phyloP scores from a whole-genome alignment of 2,113 vertebrate species.

The Chamaea fasciata region DNA sequence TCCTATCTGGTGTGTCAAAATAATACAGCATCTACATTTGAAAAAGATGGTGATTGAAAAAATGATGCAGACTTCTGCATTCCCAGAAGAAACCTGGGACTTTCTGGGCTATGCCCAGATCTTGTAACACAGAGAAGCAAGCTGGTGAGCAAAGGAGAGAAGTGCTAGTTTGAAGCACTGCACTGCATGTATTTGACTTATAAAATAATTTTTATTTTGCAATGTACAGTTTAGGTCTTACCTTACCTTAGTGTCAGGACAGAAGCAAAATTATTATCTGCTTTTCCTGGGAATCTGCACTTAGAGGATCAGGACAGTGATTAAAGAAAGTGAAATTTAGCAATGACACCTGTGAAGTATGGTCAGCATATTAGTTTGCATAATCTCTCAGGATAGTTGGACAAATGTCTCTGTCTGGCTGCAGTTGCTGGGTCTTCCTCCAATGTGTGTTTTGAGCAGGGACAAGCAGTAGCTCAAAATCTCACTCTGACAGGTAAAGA shows the following conservation, averaged over 20 bases:
- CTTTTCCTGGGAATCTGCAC: not conserved
- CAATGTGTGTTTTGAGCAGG: not conserved
- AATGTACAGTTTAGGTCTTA: not conserved
- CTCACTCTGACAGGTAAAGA: not conserved
- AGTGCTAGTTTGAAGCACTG: not conserved
- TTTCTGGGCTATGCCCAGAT: rapidly evolving
- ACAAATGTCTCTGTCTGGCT: not conserved
- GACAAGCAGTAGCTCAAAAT: not conserved
- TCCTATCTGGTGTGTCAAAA: not conserved
- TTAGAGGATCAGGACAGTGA: not conserved
- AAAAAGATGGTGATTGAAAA: not conserved
- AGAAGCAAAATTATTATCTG: not conserved
- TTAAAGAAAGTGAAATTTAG: not conserved
- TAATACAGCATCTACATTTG: too few relatives aligned
- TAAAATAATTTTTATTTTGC: not conserved
- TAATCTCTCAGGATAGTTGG: not conserved
- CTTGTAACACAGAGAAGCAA: not conserved
- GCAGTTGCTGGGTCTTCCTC: not conserved
- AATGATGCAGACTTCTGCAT: not conserved
- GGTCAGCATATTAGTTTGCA: not conserved
- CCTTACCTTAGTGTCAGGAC: not conserved
- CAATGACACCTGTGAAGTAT: not conserved
- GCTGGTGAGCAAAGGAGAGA: not conserved
- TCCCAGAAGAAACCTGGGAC: not conserved
- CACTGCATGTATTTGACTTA: not conserved